Base-by-base conservation (phyloP, 1,140 invertebrate genomes). In the Rhynchophorus ferrugineus region DNA sequence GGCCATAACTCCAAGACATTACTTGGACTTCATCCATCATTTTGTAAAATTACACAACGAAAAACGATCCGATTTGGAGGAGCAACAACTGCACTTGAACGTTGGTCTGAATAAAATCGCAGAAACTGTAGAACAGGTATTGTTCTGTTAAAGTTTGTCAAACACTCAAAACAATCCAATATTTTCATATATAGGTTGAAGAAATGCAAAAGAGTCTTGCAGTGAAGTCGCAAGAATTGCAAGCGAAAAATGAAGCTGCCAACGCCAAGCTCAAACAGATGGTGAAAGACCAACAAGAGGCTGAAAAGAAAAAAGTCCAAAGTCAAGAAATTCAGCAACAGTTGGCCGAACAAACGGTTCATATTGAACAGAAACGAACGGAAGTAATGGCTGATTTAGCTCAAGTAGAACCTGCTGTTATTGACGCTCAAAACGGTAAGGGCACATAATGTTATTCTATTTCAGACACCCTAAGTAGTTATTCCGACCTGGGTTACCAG, bases 21-120 rank as follows among this genome's bases (percentile, higher is more conserved):
- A 97, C 71, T 73, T 99, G n/a, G 97, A 99, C 73, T 99, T 99
- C 69, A 99, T 99, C 63, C 90, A 98, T 73, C 97, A 99, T 71
- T 98, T 98, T 77, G 95, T 96, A 3, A 97, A 97, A 69, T 71
- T 99, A 36, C 96, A 97, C 71, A 89, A 92, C 62, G 96, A 99
- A 71, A 99, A 99, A 72, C 82, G 95, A 20, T 91, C 92, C 3
- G 95, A 98, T 68, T 74, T 99, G 24, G 96, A 99, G 71, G 97
- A 99, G 66, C 95, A 99, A 67, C 95, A 99, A 66, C 77, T 99
- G 1, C 97, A 99, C 77, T 75, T 99, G 49, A 99, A 99, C 70
- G 95, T 99, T 36, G 97, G 97, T 74, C 74, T 99, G 17, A 90
- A 89, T 59, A 99, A 99, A 72, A 99, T 99, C 58, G 89, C 92